These are phyloP conservation scores for Drosophila sordidula DNA, from an alignment of 2,888 invertebrate species.

Conservation along the genomic window DNA sequence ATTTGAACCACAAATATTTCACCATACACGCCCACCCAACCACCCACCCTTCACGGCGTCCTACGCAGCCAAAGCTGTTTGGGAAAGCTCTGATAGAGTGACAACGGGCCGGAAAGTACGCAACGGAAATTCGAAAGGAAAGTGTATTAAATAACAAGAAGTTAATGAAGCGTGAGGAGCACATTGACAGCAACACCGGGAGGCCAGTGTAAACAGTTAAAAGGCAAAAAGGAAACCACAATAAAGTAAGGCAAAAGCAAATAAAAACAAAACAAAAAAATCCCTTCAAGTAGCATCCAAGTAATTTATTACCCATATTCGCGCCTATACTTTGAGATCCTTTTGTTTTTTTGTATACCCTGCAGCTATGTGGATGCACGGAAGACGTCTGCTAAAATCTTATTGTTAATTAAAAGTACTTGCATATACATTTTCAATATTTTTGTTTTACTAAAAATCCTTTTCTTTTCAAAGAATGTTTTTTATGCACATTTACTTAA, in stretches of 20 bases:
- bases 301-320: conserved; percentile 67
- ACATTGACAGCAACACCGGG: conserved; percentile 37
- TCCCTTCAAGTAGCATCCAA: conserved; percentile 53
- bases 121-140: conserved; percentile 58
- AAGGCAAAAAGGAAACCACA: conserved; percentile 39
- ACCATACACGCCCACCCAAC: not conserved
- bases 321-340: conserved; percentile 8
- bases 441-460: too few relatives aligned
- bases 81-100: conserved; percentile 65
- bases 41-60: not conserved
- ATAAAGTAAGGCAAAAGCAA: conserved; percentile 47
- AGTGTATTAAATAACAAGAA: conserved; percentile 77
- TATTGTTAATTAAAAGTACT: too few relatives aligned
- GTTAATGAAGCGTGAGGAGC: conserved; percentile 73
- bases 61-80: conserved; percentile 40
- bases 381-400: not conserved
- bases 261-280: conserved; percentile 45
- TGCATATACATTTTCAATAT: too few relatives aligned
- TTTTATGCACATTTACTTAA: too few relatives aligned
- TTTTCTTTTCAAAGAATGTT: too few relatives aligned
- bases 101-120: conserved; percentile 61
- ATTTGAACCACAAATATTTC: conserved; percentile 57
- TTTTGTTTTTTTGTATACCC: conserved; percentile 23
- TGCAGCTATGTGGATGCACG: not conserved
- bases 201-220: conserved; percentile 21